phyloP scores from a whole-genome alignment of 2,888 invertebrate species.

The Nemotelus nigrinus region DNA sequence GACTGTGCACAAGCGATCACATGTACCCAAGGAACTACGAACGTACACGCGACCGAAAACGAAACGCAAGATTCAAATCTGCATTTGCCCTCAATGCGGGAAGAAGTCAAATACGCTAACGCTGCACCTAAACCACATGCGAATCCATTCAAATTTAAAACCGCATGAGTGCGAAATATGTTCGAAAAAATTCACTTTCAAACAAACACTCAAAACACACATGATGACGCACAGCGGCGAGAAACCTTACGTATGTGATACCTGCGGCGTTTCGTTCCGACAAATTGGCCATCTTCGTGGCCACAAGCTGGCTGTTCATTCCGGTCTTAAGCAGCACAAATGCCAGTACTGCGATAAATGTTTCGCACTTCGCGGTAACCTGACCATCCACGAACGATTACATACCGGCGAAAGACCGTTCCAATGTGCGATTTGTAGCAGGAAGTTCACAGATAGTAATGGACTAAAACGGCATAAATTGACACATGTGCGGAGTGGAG shows the following conservation, averaged over 20 bases:
- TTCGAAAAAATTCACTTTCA: slow-evolving; percentile 49
- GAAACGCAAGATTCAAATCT: slow-evolving; percentile 26
- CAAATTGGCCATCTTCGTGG: slow-evolving; percentile 52
- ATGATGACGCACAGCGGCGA: slow-evolving; percentile 51
- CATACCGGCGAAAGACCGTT: slow-evolving; percentile 54
- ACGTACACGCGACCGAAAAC: neutral
- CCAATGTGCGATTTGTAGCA: slow-evolving; percentile 52
- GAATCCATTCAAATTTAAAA: slow-evolving; percentile 51
- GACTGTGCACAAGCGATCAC: slow-evolving; percentile 49
- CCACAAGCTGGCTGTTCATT: slow-evolving; percentile 50
- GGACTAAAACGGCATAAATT: slow-evolving; percentile 53
- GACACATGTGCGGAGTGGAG: slow-evolving; percentile 48
- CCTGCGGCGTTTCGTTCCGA: slow-evolving; percentile 49
- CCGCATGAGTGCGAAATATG: slow-evolving; percentile 50
- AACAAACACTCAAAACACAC: slow-evolving; percentile 50
- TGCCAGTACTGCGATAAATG: slow-evolving; percentile 50
- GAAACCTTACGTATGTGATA: slow-evolving; percentile 50
- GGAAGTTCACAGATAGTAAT: slow-evolving; percentile 53
- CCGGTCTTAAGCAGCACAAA: slow-evolving; percentile 49
- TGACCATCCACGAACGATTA: slow-evolving; percentile 51
- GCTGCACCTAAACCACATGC: slow-evolving; percentile 48
- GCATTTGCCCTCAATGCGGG: slow-evolving; percentile 48
- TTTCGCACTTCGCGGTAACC: slow-evolving; percentile 51
- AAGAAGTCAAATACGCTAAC: slow-evolving; percentile 46
- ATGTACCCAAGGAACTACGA: slow-evolving; percentile 48